These are phyloP conservation scores for Bellardia pandia DNA, from an alignment of 2,888 invertebrate genomes.

Conservation along the genomic window DNA sequence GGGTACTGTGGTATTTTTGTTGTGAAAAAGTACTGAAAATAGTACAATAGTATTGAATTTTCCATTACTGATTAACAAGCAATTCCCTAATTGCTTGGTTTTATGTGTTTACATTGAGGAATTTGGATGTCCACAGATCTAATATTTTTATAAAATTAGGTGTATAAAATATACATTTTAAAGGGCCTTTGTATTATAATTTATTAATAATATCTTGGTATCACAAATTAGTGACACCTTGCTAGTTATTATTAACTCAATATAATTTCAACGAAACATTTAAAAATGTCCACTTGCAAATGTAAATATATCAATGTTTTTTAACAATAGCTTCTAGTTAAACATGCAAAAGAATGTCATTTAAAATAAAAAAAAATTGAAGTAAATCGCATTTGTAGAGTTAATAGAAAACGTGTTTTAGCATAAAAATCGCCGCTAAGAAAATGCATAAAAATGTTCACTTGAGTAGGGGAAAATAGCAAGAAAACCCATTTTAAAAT, in stretches of 20 bases:
- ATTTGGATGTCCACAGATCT: too few species aligned
- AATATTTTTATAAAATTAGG: too few species aligned
- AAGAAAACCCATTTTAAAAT: conserved; percentile 45
- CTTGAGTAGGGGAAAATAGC: conserved; percentile 15
- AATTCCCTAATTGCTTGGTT: too few species aligned
- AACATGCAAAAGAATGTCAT: conserved; percentile 4
- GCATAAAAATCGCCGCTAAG: conserved; percentile 83
- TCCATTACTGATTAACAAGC: too few species aligned
- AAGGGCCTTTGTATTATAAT: too few species aligned
- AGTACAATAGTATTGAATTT: too few species aligned
- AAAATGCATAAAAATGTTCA: conserved; percentile 78
- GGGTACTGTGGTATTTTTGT: too few species aligned
- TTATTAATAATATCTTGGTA: too few species aligned
- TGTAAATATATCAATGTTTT: not conserved
- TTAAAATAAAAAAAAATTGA: conserved; percentile 7
- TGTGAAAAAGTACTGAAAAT: too few species aligned
- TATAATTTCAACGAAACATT: not conserved
- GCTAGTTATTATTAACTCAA: not conserved
- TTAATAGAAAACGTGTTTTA: conserved; percentile 83
- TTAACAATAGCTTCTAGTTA: not conserved
- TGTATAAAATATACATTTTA: too few species aligned
- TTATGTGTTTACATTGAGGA: too few species aligned
- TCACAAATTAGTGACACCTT: not conserved
- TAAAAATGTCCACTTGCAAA: not conserved
- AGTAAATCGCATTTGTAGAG: conserved; percentile 61